These are phyloP conservation scores for Natrix natrix DNA, from an alignment of 2,797 vertebrate genomes.

Conservation along the genomic window DNA sequence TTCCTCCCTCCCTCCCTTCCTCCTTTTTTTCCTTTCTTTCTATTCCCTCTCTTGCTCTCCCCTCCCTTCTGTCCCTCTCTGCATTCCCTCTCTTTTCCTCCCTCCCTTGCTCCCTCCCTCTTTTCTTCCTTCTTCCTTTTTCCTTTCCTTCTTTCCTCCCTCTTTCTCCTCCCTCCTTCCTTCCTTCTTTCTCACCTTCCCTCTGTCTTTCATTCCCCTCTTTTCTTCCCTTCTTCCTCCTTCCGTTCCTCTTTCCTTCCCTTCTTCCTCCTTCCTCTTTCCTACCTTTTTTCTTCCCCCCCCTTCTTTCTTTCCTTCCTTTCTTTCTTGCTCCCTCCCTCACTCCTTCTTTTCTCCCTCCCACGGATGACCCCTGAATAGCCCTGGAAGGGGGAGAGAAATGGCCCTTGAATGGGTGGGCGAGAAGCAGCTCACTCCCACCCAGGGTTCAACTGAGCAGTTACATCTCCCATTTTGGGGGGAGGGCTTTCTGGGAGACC, in stretches of 20 bases:
- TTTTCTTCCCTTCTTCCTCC: rapidly evolving
- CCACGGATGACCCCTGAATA: not conserved
- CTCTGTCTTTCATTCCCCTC: rapidly evolving
- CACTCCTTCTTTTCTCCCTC: not conserved
- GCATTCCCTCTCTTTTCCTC: not conserved
- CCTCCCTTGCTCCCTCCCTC: no score
- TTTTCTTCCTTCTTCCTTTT: no score
- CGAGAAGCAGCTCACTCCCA: not conserved
- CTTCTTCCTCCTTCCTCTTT: no score
- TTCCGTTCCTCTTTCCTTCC: rapidly evolving
- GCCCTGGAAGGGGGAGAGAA: not conserved
- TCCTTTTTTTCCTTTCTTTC: not conserved
- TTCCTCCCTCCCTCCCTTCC: no score
- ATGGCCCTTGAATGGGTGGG: not conserved
- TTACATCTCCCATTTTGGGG: not conserved
- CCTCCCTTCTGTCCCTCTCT: no score
- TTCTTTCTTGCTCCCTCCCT: no score
- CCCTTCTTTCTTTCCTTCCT: rapidly evolving
- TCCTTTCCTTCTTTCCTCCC: no score
- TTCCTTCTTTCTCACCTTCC: no score
- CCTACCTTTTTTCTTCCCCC: no score
- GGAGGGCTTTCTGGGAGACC: constrained; percentile 29
- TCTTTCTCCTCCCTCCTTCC: no score
- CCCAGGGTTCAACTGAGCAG: not conserved
- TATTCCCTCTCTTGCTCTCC: no score